Base-by-base conservation (phyloP, 2,888 invertebrate genomes). In the Clostera curtula region DNA sequence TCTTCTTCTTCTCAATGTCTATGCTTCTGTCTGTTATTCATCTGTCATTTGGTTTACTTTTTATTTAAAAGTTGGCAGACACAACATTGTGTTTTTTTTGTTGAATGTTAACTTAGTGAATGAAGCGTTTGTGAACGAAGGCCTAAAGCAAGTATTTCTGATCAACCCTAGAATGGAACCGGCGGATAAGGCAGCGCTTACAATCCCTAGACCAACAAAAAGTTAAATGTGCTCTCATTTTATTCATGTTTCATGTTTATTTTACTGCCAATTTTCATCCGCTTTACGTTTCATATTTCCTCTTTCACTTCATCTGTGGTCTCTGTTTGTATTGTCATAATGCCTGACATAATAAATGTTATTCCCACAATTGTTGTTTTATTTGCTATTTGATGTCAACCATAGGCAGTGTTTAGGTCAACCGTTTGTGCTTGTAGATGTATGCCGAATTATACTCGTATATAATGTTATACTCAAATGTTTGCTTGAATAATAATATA, bases 311-410 rank as follows among this genome's bases (percentile, higher is more conserved):
- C 40, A 48, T 53, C 49, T 41, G 43, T 24, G 43, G 44, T 36
- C 40, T 34, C 59, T 63, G 62, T 62, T 51, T 56, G 58, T 56
- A 55, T 58, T 61, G 56, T 56, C 41, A 48, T 40, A 59, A 63
- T 52, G 64, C 68, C 51, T 56, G 54, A 56, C 50, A 49, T 59
- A 83, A 83, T 82, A 83, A 83, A 83, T 76, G 70, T 77, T 73
- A 48, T 43, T 44, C 57, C 50, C 54, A 65, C 57, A 55, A 68
- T 54, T 55, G 77, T 75, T 72, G 80, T 82, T 83, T 80, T 72
- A 80, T 82, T 68, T 73, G 69, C 62, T 65, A 72, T 39, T 74
- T 57, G 35, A 56, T 59, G 50, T 56, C 39, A 39, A 37, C 39
- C 23, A 25, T 19, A 26, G 16, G 9, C 27, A 25, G 31, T 46